A percentile compares a stretch with the other conserved stretches of the same genome.
Conservation (phyloP, 2,888 invertebrate species). For the Netelia inedita region DNA sequence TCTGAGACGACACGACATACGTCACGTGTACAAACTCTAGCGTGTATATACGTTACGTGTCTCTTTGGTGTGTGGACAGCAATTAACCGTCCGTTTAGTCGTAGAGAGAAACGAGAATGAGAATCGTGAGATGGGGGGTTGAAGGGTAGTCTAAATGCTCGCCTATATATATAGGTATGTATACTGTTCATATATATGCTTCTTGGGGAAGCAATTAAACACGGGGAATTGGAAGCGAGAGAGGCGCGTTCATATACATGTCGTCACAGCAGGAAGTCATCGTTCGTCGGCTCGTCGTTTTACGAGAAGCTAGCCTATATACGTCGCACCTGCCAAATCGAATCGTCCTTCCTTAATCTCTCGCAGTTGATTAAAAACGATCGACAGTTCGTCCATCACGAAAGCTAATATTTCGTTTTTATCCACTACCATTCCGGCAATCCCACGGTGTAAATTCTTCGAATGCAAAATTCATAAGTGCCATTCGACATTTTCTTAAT, state of each 20-base stretch:
- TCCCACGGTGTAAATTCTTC: not conserved
- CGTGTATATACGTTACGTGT: constrained; percentile 8
- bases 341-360: constrained; percentile 64
- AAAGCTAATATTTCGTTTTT: not conserved
- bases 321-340: constrained; percentile 66
- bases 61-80: constrained; percentile 55
- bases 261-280: constrained; percentile 71
- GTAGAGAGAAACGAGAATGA: constrained; percentile 44
- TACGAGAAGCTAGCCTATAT: constrained; percentile 31
- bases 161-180: not conserved
- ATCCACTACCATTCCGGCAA: too few relatives aligned
- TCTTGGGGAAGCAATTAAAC: constrained; percentile 66
- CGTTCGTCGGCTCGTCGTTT: constrained; percentile 57
- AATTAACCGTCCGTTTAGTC: constrained; percentile 65
- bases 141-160: constrained; percentile 16
- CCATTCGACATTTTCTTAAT: constrained; percentile 13
- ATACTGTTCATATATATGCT: constrained; percentile 21
- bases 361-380: constrained; percentile 63
- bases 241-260: constrained; percentile 37
- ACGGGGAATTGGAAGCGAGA: constrained; percentile 65
- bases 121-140: constrained; percentile 26
- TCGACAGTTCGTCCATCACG: constrained; percentile 2
- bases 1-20: not conserved
- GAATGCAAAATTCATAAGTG: not conserved
- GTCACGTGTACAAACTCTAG: not conserved